Percentiles rank a stretch among this genome's conserved stretches.
These are phyloP conservation scores for Montifringilla adamsi DNA, from an alignment of 2,113 vertebrate genomes.

Conservation along the genomic window DNA sequence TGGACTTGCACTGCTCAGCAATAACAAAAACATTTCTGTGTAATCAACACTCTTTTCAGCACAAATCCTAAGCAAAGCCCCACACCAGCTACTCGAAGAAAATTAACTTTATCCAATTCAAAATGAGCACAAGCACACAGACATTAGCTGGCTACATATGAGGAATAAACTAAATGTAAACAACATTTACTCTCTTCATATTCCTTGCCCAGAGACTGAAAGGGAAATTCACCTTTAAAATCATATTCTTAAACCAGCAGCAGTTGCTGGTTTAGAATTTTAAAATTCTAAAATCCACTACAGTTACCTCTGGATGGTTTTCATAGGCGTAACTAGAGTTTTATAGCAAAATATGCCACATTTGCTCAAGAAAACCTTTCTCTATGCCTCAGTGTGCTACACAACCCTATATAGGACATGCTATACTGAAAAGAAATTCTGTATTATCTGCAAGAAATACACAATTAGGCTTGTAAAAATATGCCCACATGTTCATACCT, in stretches of 20 bases:
- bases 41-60: background rate
- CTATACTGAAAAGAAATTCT: background rate
- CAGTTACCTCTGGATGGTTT: background rate
- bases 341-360: background rate
- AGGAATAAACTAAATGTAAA: background rate
- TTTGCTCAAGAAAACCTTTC: background rate
- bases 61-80: background rate
- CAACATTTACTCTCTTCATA: background rate
- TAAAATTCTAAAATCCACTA: background rate
- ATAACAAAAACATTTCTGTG: background rate
- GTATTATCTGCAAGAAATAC: background rate
- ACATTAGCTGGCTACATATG: background rate
- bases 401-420: background rate
- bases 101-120: background rate
- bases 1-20: background rate
- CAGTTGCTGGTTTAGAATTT: no score
- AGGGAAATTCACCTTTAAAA: background rate
- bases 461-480: background rate
- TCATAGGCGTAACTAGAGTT: background rate
- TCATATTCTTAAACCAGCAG: background rate
- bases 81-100: background rate
- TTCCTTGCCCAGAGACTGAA: background rate
- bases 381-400: background rate
- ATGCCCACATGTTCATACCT: background rate
- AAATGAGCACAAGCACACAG: background rate